Conservation (phyloP, 2,113 vertebrate species). For the Carettochelys insculpta region DNA sequence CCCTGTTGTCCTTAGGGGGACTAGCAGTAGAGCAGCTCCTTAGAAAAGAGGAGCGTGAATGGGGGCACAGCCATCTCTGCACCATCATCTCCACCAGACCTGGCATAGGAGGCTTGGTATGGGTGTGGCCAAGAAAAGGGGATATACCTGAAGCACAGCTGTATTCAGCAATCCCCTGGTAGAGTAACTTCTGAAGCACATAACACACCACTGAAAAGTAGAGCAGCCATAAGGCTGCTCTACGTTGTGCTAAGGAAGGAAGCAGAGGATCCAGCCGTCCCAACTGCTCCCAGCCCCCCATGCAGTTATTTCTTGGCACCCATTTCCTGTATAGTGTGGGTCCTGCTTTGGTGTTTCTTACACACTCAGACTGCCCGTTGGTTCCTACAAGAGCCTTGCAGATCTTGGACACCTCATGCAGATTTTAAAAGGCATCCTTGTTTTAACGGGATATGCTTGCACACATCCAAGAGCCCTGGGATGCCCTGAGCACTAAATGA, state of each 20-base stretch:
- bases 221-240: neutral
- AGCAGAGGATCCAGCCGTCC: neutral
- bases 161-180: neutral
- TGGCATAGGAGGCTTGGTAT: no score
- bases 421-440: neutral
- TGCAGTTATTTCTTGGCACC: neutral
- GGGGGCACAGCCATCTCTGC: no score
- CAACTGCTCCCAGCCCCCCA: no score
- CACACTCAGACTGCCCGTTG: neutral
- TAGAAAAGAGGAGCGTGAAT: no score
- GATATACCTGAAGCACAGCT: neutral
- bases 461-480: neutral
- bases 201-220: neutral
- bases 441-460: neutral
- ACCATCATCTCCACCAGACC: no score
- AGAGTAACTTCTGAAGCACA: neutral
- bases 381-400: neutral
- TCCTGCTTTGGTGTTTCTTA: neutral
- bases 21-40: no score
- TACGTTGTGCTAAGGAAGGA: neutral
- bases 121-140: neutral
- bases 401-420: neutral
- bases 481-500: neutral
- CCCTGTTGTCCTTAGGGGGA: no score
- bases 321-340: neutral